A percentile compares a stretch with the other conserved stretches of the same genome.
Evolutionary conservation across 1,140 invertebrate species (phyloP).

Genomic region (Micrasema minimum): DNA sequence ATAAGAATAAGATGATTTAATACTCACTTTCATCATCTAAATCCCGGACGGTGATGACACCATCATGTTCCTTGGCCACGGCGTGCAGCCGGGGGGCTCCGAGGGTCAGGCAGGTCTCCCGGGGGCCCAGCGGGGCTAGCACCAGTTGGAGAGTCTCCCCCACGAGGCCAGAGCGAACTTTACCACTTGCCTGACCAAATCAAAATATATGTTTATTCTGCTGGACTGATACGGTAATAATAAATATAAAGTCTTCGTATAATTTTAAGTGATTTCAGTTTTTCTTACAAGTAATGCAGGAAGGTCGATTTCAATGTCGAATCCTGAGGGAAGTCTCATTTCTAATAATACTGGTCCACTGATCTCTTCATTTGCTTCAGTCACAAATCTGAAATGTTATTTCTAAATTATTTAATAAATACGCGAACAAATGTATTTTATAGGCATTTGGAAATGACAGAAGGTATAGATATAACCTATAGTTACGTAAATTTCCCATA

Average conservation of each 20-base stretch:
- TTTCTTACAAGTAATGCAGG: slow-evolving; percentile 60
- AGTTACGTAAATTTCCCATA: no score
- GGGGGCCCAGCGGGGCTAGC: slow-evolving; percentile 55
- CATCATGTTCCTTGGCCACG: slow-evolving; percentile 60
- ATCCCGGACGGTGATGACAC: slow-evolving; percentile 60
- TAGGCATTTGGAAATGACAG: background rate
- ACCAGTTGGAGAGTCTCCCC: slow-evolving; percentile 58
- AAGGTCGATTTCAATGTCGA: slow-evolving; percentile 62
- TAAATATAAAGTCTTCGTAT: no score
- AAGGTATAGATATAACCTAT: background rate
- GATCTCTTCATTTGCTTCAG: slow-evolving; percentile 61
- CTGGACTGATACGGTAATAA: no score
- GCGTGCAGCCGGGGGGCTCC: slow-evolving; percentile 60
- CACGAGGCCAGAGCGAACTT: slow-evolving; percentile 55
- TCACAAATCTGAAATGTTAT: slow-evolving; percentile 57
- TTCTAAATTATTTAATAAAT: background rate
- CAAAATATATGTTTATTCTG: no score
- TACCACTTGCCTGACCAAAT: slow-evolving; percentile 54
- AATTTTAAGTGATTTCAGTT: background rate
- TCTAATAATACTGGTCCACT: slow-evolving; percentile 63
- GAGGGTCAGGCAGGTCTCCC: slow-evolving; percentile 62
- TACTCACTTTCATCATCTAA: slow-evolving; percentile 62
- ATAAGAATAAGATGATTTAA: no score
- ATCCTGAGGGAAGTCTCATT: slow-evolving; percentile 64
- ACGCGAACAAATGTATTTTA: background rate